phyloP scores from a whole-genome alignment of 2,113 vertebrate genomes.

The Ardeotis arabs region DNA sequence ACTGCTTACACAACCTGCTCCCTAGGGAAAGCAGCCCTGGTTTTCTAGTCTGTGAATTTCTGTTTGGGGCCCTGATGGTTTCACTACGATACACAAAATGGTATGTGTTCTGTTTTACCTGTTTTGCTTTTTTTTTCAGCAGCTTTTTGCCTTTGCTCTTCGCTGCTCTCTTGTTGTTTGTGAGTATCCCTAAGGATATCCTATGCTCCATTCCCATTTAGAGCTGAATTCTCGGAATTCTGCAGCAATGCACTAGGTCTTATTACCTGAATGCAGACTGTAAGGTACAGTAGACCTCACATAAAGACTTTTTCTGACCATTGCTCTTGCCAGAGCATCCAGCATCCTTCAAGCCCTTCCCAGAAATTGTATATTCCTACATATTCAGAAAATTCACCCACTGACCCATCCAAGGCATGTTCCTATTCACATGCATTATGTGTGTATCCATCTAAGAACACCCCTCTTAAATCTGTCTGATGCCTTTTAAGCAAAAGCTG shows the following conservation, averaged over 20 bases:
- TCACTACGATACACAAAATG: background rate
- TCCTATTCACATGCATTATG: background rate
- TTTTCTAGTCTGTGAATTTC: background rate
- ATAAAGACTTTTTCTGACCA: background rate
- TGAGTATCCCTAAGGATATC: background rate
- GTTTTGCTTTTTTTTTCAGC: background rate
- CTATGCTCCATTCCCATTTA: background rate
- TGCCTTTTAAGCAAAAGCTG: background rate
- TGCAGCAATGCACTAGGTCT: background rate
- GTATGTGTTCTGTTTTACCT: background rate
- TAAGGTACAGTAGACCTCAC: background rate
- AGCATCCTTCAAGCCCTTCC: background rate
- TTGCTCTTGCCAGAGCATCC: background rate
- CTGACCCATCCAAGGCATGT: background rate
- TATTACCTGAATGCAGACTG: background rate
- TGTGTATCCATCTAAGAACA: background rate
- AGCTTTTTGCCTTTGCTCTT: background rate
- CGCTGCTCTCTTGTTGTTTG: too few species aligned
- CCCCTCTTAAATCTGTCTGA: background rate
- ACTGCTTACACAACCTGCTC: background rate
- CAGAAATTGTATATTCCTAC: background rate
- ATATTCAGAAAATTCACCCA: background rate
- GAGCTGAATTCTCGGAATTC: background rate
- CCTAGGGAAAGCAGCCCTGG: background rate
- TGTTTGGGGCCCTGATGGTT: background rate